Conservation (phyloP, 2,797 vertebrate species). For the Sphaeramia orbicularis region DNA sequence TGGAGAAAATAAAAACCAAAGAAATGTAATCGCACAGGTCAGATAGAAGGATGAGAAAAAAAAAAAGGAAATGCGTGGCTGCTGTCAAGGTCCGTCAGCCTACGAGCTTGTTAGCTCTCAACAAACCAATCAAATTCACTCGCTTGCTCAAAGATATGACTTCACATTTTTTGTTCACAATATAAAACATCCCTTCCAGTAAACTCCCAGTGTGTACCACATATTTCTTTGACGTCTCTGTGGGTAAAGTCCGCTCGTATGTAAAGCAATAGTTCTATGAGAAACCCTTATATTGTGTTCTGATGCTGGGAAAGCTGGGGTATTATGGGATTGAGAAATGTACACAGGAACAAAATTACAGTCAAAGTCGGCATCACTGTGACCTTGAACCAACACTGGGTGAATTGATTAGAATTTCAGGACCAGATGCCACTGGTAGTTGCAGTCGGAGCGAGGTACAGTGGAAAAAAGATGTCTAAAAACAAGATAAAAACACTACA, state of each 20-base stretch:
- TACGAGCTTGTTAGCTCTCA: neutral
- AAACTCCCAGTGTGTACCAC: neutral
- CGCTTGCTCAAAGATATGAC: neutral
- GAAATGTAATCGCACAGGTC: neutral
- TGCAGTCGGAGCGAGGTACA: constrained; percentile 4
- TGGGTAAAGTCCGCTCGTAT: neutral
- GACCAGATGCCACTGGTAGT: constrained; percentile 21
- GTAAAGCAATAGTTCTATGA: neutral
- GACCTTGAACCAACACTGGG: constrained; percentile 44
- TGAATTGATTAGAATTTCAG: constrained; percentile 46
- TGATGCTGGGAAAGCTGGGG: neutral
- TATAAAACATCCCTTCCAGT: neutral
- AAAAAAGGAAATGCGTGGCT: constrained; percentile 7
- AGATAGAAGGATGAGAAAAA: neutral
- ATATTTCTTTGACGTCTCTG: neutral
- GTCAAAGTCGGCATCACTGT: constrained; percentile 17
- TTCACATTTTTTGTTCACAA: neutral
- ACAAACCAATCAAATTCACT: neutral
- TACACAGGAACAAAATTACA: constrained; percentile 10
- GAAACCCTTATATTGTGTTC: constrained; percentile 4
- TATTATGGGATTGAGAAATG: constrained; percentile 14
- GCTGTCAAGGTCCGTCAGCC: constrained; percentile 4
- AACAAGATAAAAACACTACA: too few species aligned
- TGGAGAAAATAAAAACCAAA: neutral
- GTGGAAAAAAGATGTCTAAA: too few species aligned